Conservation (phyloP, 2,888 invertebrate species). For the Drosophila sordidula region DNA sequence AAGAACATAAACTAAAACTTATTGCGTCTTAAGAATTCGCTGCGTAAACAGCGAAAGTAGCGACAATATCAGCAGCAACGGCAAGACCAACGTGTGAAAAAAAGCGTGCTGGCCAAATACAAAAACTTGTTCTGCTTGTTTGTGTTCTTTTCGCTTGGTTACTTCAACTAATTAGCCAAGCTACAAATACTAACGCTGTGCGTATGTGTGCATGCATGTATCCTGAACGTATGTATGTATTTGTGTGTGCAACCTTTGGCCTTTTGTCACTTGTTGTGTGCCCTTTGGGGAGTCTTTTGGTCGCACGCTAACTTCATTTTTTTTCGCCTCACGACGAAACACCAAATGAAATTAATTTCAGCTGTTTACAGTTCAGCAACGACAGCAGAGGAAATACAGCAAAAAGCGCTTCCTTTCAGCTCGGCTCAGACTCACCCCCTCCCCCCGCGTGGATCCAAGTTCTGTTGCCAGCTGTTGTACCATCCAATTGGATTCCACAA, state of each 20-base stretch:
- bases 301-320: slow-evolving; percentile 26
- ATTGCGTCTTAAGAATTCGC: slow-evolving; percentile 21
- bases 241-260: slow-evolving; percentile 18
- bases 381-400: slow-evolving; percentile 13
- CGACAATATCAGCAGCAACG: not conserved
- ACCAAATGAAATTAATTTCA: slow-evolving; percentile 52
- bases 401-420: slow-evolving; percentile 30
- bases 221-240: slow-evolving; percentile 19
- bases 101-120: slow-evolving; percentile 30
- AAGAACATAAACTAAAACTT: slow-evolving; percentile 7
- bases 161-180: slow-evolving; percentile 67
- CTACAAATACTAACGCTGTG: slow-evolving; percentile 16
- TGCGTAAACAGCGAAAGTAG: not conserved
- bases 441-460: slow-evolving; percentile 14
- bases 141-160: slow-evolving; percentile 68
- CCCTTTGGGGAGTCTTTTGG: slow-evolving; percentile 14
- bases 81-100: slow-evolving; percentile 14
- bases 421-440: slow-evolving; percentile 12
- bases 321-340: slow-evolving; percentile 1
- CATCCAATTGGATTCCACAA: slow-evolving; percentile 62
- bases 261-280: slow-evolving; percentile 62
- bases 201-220: slow-evolving; percentile 11
- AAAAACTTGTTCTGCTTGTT: slow-evolving; percentile 63
- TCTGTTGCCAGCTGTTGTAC: slow-evolving; percentile 67
- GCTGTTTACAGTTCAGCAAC: slow-evolving; percentile 43